Conservation (phyloP, 1,140 invertebrate species). For the Carcinoscorpius rotundicauda region DNA sequence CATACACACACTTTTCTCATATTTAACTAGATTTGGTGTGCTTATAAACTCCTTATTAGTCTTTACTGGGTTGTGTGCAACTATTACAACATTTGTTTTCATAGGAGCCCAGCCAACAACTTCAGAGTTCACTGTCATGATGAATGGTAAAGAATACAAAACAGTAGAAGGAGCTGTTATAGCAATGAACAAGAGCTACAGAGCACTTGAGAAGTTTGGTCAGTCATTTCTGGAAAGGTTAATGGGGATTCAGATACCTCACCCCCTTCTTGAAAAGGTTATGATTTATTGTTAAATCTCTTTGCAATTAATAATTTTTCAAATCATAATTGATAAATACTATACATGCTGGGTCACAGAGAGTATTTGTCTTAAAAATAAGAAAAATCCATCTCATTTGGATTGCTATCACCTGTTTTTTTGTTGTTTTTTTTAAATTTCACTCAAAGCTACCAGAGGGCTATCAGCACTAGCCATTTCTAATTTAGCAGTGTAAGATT, state of each 20-base stretch:
- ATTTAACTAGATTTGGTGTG: too few relatives aligned
- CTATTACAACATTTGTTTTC: too few relatives aligned
- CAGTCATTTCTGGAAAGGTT: constrained; percentile 40
- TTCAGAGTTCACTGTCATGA: constrained; percentile 78
- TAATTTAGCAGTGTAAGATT: too few relatives aligned
- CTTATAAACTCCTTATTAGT: too few relatives aligned
- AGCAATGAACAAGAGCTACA: constrained; percentile 86
- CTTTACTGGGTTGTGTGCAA: too few relatives aligned
- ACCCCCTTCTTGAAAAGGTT: constrained; percentile 25
- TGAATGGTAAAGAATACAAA: constrained; percentile 64
- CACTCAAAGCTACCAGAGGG: not conserved
- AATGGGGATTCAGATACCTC: constrained; percentile 25
- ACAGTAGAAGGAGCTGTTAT: constrained; percentile 83
- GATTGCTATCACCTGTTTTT: not conserved
- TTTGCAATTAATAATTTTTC: not conserved
- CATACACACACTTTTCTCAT: too few relatives aligned
- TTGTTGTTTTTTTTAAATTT: not conserved
- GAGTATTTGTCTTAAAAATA: not conserved
- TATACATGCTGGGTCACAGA: not conserved
- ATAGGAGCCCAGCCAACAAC: constrained; percentile 30
- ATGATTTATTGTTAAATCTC: constrained; percentile 2
- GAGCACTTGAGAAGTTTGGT: constrained; percentile 85
- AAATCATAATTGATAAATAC: not conserved
- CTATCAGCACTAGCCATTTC: too few relatives aligned
- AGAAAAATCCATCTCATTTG: not conserved